Conservation (phyloP, 2,797 vertebrate species). For the Malurus leucopterus region DNA sequence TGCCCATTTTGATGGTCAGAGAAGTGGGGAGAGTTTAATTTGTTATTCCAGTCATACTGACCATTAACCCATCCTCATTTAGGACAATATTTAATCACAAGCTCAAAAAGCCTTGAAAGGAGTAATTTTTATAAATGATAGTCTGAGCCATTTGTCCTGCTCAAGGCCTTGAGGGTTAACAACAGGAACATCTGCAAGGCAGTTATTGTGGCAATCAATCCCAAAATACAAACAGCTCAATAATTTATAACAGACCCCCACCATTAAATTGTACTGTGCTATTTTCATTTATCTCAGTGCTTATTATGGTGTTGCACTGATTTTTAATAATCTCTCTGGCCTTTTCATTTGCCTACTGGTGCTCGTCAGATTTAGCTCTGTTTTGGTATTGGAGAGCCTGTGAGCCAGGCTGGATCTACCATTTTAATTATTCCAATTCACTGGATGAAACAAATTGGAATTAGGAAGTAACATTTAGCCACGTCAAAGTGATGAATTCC, state of each 20-base stretch:
- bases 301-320: background rate
- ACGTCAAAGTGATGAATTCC: background rate
- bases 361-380: background rate
- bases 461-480: background rate
- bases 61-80: slow-evolving; percentile 17
- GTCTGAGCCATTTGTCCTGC: background rate
- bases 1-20: background rate
- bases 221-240: background rate
- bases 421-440: background rate
- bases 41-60: slow-evolving; percentile 3
- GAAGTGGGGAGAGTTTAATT: background rate
- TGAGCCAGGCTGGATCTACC: background rate
- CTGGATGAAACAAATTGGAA: background rate
- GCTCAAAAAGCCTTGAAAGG: slow-evolving; percentile 17
- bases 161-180: slow-evolving; percentile 8
- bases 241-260: background rate
- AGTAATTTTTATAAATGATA: background rate
- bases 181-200: slow-evolving; percentile 9
- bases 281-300: background rate
- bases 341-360: background rate
- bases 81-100: slow-evolving; percentile 33
- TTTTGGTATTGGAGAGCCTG: background rate
- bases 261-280: background rate
- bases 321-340: background rate
- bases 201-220: background rate